These are phyloP conservation scores for Semotilus atromaculatus DNA, from an alignment of 2,797 vertebrate species.

Conservation along the genomic window DNA sequence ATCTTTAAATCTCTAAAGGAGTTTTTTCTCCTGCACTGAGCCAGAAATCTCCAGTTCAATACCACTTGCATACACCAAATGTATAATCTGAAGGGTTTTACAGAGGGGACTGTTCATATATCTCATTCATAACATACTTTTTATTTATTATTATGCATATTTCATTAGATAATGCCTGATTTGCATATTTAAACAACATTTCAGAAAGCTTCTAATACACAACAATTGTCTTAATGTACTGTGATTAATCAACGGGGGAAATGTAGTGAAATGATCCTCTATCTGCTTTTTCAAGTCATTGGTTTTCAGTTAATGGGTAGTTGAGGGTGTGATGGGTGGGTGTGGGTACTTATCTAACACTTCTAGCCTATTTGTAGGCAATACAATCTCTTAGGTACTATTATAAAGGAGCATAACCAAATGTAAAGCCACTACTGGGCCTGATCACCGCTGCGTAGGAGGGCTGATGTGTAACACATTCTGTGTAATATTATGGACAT, in stretches of 20 bases:
- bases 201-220: not conserved
- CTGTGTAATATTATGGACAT: not conserved
- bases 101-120: not conserved
- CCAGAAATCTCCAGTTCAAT: not conserved
- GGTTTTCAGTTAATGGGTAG: not conserved
- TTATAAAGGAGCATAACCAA: constrained; percentile 1
- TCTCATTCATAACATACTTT: not conserved
- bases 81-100: not conserved
- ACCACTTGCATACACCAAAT: not conserved
- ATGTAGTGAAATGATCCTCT: not conserved
- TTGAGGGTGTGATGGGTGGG: not conserved
- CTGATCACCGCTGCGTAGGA: not conserved
- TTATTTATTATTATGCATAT: not conserved
- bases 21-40: not conserved
- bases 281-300: not conserved
- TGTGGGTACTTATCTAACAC: constrained; percentile 21
- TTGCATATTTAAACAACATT: not conserved
- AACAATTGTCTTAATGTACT: not conserved
- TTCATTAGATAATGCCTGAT: not conserved
- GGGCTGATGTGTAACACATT: constrained; percentile 13
- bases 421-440: not conserved
- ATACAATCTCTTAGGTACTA: not conserved
- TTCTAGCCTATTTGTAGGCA: not conserved
- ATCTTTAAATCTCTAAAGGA: not conserved
- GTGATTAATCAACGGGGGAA: not conserved